phyloP scores from a whole-genome alignment of 2,113 vertebrate genomes.

The Solea solea region DNA sequence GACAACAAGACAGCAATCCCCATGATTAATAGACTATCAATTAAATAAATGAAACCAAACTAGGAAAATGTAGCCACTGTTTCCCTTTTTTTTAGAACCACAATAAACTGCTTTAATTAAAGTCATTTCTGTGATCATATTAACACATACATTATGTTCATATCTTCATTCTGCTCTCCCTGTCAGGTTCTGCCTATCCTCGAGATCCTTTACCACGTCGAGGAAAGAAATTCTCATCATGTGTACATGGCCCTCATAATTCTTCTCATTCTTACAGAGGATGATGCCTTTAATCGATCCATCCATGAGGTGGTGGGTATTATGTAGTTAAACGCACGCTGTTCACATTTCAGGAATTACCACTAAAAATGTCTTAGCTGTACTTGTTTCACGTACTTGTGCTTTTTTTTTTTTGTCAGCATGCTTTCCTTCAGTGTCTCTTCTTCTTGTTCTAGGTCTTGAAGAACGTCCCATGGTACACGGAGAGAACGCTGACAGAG shows the following conservation, averaged over 20 bases:
- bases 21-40: background rate
- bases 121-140: too few relatives aligned
- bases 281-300: conserved; percentile 96
- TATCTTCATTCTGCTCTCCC: background rate
- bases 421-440: background rate
- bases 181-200: conserved; percentile 94
- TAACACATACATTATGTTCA: background rate
- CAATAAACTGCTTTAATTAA: background rate
- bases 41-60: background rate
- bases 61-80: background rate
- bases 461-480: conserved; percentile 97
- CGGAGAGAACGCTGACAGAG: conserved; percentile 94
- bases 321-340: background rate
- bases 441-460: conserved; percentile 81
- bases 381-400: background rate
- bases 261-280: conserved; percentile 96
- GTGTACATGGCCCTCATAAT: conserved; percentile 99
- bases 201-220: conserved; percentile 96
- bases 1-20: too few relatives aligned
- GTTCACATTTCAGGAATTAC: background rate
- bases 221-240: conserved; percentile 97
- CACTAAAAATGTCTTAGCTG: background rate
- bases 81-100: background rate
- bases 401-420: conserved; percentile 1
- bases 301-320: conserved; percentile 96